Conservation (phyloP, 37 sponge, comb jelly and placozoan species). For the Ephydatia muelleri region DNA sequence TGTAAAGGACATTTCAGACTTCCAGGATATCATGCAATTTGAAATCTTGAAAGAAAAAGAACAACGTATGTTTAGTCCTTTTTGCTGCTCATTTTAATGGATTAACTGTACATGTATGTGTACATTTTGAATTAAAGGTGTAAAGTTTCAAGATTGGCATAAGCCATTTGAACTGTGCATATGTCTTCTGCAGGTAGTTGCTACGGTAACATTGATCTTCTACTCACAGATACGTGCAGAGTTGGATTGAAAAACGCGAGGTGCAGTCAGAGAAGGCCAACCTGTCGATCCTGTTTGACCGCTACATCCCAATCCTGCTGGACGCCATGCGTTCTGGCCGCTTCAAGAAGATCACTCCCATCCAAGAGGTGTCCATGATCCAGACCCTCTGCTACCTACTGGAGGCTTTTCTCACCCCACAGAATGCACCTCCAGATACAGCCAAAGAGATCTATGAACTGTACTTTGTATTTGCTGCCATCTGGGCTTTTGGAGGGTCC, state of each 20-base stretch:
- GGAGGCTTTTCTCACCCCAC: constrained; percentile 87
- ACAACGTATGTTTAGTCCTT: no score
- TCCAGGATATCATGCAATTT: no score
- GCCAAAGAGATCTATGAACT: constrained; percentile 97
- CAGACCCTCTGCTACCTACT: constrained; percentile 98
- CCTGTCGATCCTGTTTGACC: constrained; percentile 95
- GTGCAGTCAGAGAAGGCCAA: constrained; percentile 97
- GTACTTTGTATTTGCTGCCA: constrained; percentile 99
- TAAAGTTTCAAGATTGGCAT: no score
- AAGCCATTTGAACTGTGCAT: not conserved
- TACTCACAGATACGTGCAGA: constrained; percentile 67
- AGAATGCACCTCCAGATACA: constrained; percentile 94
- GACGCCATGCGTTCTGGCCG: constrained; percentile 86
- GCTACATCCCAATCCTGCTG: no score
- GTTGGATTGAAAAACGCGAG: constrained; percentile 97
- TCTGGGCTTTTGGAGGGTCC: constrained; percentile 99
- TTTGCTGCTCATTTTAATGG: no score
- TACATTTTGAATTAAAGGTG: no score
- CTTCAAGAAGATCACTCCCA: constrained; percentile 98
- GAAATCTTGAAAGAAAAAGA: no score
- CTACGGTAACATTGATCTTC: not conserved
- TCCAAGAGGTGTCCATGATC: constrained; percentile 93
- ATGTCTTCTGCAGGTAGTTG: not conserved
- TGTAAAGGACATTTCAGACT: no score
- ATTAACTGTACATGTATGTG: not conserved